Conservation (phyloP, 2,888 invertebrate genomes). For the Mythimna loreyi region DNA sequence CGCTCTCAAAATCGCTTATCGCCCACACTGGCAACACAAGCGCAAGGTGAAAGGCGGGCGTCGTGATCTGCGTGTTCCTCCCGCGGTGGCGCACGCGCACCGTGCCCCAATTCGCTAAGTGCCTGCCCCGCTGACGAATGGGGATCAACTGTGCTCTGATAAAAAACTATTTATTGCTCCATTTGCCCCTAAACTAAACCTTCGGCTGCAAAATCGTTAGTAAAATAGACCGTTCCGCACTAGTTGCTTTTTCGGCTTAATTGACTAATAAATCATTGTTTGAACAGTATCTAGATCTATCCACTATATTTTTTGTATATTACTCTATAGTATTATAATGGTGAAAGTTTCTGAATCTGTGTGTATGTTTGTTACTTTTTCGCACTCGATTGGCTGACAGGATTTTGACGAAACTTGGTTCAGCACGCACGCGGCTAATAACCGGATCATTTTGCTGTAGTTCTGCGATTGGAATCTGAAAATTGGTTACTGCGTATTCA, state of each 20-base stretch:
- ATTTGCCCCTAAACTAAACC: conserved; percentile 64
- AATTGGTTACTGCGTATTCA: too few relatives aligned
- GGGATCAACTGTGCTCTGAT: conserved; percentile 74
- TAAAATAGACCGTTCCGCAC: conserved; percentile 60
- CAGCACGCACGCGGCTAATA: too few relatives aligned
- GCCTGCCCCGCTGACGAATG: conserved; percentile 79
- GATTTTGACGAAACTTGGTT: too few relatives aligned
- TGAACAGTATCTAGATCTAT: conserved; percentile 17
- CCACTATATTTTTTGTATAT: conserved; percentile 3
- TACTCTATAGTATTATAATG: too few relatives aligned
- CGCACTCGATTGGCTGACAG: too few relatives aligned
- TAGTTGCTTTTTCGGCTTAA: conserved; percentile 51
- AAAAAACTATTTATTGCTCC: conserved; percentile 71
- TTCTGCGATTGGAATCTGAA: too few relatives aligned
- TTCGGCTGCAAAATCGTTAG: conserved; percentile 60
- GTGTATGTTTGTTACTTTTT: too few relatives aligned
- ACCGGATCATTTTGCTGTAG: too few relatives aligned
- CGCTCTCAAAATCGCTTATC: conserved; percentile 34
- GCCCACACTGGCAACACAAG: conserved; percentile 40
- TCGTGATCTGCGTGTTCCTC: conserved; percentile 67
- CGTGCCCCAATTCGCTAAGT: conserved; percentile 80
- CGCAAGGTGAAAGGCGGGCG: conserved; percentile 78
- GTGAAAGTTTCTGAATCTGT: too few relatives aligned
- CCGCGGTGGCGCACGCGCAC: conserved; percentile 72
- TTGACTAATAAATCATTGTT: conserved; percentile 49